Base-by-base conservation (phyloP, 53 echinoderm and acorn worm species). In the Crossaster papposus region DNA sequence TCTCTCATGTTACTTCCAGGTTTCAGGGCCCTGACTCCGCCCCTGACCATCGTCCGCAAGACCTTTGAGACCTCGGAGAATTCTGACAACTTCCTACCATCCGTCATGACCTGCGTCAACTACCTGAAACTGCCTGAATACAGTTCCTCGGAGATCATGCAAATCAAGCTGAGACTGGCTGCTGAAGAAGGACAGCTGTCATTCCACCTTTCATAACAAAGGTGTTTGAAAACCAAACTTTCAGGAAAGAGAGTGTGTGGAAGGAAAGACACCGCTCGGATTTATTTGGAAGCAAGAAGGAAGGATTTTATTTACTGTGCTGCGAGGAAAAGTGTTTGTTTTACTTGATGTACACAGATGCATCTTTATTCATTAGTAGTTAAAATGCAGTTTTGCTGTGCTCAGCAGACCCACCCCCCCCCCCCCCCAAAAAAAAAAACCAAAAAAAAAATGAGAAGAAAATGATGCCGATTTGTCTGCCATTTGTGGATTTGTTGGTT, bases 91-190 rank as follows among this genome's bases (percentile, higher is more conserved):
- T 99, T 99, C 85, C 92, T 96, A 58, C 96, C 99, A 14, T 99
- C 99, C 2, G 99, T 99, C 75, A 99, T 99, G 99, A 99, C 99
- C 14, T 96, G 96, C 79, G 99, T 99, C 82, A 99, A 96, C 91
- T 99, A 99, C 92, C 84, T 99, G 64, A 99, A 99, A 79, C 95
- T 99, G 14, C 96, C 99, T 24, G 99, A 99, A 71, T 99, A 99
- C 82, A 95, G 86, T 88, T 87, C 74, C 80, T 89, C 79, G 20
- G 96, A 94, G 36, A 93, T 96, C 37, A 99, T 99, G 99, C 89
- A 91, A 53, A 64, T 70, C 36, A 99, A 99, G 86, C 89, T 99
- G 0, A 89, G 79, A 11, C 64, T 91, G 75, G 99, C 99, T 10
- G 92, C 93, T 22, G 90, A 90, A 62, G 99, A 99, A 83, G 99